Evolutionary conservation across 2,113 vertebrate species (phyloP).

Genomic region (Phrynosoma platyrhinos): DNA sequence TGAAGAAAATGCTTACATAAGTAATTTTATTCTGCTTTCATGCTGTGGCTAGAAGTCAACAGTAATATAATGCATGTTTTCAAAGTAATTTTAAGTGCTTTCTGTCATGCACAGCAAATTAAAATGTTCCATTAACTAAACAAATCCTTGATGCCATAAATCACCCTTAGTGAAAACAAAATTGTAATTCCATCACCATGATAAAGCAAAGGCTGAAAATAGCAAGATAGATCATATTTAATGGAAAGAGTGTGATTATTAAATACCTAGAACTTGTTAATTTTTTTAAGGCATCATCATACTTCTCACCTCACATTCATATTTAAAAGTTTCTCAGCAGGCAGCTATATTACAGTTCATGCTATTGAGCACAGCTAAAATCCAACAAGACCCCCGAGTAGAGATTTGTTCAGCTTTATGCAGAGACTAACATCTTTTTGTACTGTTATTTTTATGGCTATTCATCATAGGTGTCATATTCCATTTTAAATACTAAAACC

Average conservation of each 20-base stretch:
- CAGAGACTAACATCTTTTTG: background rate
- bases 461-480: background rate
- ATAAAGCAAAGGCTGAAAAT: slow-evolving; percentile 76
- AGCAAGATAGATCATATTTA: slow-evolving; percentile 73
- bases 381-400: background rate
- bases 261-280: slow-evolving; percentile 47
- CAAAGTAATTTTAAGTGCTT: slow-evolving; percentile 72
- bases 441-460: slow-evolving; percentile 24
- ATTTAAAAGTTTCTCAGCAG: slow-evolving; percentile 35
- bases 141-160: slow-evolving; percentile 80
- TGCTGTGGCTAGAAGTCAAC: slow-evolving; percentile 70
- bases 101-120: slow-evolving; percentile 77
- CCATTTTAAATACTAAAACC: slow-evolving; percentile 1
- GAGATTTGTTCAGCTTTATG: background rate
- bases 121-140: slow-evolving; percentile 85
- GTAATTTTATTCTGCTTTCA: slow-evolving; percentile 68
- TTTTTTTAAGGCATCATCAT: slow-evolving; percentile 39
- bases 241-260: slow-evolving; percentile 59
- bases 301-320: slow-evolving; percentile 15
- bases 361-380: background rate
- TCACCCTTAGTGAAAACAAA: slow-evolving; percentile 79
- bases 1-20: slow-evolving; percentile 70
- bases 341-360: background rate
- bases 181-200: slow-evolving; percentile 79
- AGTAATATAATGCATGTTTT: slow-evolving; percentile 74